Base-by-base conservation (phyloP, 1,140 invertebrate genomes). In the Stegodyphus dumicola region DNA sequence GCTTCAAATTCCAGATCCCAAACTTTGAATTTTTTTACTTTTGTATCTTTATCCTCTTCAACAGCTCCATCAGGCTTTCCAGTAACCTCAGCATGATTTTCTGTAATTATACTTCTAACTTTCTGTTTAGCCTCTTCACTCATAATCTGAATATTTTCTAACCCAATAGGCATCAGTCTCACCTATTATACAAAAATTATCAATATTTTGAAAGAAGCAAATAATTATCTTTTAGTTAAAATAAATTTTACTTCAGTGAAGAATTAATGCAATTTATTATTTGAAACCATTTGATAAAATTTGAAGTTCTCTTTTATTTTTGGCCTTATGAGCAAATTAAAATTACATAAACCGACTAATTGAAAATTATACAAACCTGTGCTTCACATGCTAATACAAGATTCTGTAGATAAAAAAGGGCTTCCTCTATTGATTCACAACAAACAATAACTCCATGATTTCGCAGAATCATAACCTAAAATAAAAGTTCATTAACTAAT, bases 1-100 rank as follows among this genome's bases (percentile, higher is more conserved):
- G 97, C 98, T 90, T 99, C 98, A 91, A 99, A 99, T 91, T 99
- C 97, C 81, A 98, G 93, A 88, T 98, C 97, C 69, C 98, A 98
- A 60, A 97, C 94, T 90, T 95, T 94, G 95, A 96, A 99, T 17
- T 70, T 75, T 56, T 84, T 79, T 17, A 52, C 49, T 6, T n/a
- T 67, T 67, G 66, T 13, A 10, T 86, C 75, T 75, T 85, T 73
- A 6, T 87, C 80, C 48, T 87, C 67, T 15, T 79, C 77, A 7
- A 18, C 49, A 53, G n/a, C 0, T 48, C n/a, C 15, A 51, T 86
- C 79, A 13, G 64, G 66, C 17, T 71, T 78, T 15, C 83, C 80
- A 49, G 64, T 65, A 11, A 83, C 85, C 17, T 18, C 17, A 33
- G 7, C 64, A 52, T 87, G 83, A 51, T 77, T 77, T 11, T 15